phyloP scores from a whole-genome alignment of 2,797 vertebrate species.

The Pelodytes ibericus region DNA sequence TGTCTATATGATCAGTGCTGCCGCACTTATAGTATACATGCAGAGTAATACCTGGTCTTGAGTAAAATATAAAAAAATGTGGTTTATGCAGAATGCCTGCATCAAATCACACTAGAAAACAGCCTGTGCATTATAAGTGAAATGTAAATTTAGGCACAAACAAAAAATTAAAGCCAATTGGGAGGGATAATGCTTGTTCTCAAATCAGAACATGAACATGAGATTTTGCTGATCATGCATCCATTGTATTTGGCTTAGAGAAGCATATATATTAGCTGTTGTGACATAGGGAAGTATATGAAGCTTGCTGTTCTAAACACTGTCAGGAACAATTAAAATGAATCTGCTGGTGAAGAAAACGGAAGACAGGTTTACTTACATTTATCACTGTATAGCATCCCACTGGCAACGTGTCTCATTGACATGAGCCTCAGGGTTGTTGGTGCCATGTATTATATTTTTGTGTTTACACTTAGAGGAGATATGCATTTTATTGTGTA shows the following conservation, averaged over 20 bases:
- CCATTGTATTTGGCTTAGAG: slow-evolving; percentile 49
- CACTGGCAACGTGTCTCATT: neutral
- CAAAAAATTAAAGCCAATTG: too few species aligned
- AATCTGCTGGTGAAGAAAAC: slow-evolving; percentile 39
- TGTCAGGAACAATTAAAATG: slow-evolving; percentile 52
- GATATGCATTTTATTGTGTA: too few species aligned
- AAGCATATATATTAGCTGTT: slow-evolving; percentile 48
- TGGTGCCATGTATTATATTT: neutral
- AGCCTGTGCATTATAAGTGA: too few species aligned
- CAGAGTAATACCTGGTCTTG: too few species aligned
- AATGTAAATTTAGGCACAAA: too few species aligned
- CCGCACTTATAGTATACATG: too few species aligned
- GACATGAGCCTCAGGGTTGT: slow-evolving; percentile 11
- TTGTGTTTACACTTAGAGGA: slow-evolving; percentile 2
- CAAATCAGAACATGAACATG: too few species aligned
- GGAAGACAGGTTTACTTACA: slow-evolving; percentile 25
- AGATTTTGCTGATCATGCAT: slow-evolving; percentile 29
- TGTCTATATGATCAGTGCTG: too few species aligned
- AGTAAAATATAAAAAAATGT: too few species aligned
- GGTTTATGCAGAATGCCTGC: too few species aligned
- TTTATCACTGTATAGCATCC: slow-evolving; percentile 26
- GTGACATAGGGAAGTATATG: slow-evolving; percentile 48
- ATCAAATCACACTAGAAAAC: too few species aligned
- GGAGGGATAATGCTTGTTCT: too few species aligned
- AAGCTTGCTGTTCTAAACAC: slow-evolving; percentile 44